A percentile compares a stretch with the other conserved stretches of the same genome.
These are phyloP conservation scores for Strix aluco DNA, from an alignment of 2,113 vertebrate genomes.

Conservation along the genomic window DNA sequence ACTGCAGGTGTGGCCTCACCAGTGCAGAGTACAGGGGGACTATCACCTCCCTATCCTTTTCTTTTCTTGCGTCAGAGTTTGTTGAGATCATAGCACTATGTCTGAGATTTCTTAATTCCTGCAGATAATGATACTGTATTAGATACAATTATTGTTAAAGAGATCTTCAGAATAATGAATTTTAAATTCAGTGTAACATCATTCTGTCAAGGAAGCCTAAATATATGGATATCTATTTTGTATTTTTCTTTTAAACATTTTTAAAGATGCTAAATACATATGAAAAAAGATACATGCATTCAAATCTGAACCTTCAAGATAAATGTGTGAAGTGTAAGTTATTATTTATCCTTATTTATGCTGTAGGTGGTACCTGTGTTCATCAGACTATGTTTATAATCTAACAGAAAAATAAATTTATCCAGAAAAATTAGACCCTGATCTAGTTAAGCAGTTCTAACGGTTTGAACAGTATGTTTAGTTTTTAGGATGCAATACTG, in stretches of 20 bases:
- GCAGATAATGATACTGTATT: not conserved
- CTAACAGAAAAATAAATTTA: not conserved
- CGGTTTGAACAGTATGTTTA: not conserved
- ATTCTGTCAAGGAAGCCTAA: not conserved
- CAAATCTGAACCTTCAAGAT: not conserved
- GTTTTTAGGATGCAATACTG: not conserved
- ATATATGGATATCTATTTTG: not conserved
- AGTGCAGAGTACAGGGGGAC: too few relatives aligned
- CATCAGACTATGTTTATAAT: not conserved
- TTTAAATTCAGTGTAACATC: not conserved
- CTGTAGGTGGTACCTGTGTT: not conserved
- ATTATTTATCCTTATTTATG: not conserved
- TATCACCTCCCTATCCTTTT: not conserved
- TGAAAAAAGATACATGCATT: not conserved
- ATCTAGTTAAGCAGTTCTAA: not conserved
- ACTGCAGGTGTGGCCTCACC: too few relatives aligned
- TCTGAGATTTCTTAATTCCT: not conserved
- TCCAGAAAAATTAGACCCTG: not conserved
- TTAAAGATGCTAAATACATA: not conserved
- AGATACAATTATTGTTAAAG: not conserved
- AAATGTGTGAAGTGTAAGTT: not conserved
- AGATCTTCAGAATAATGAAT: not conserved
- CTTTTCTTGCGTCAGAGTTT: not conserved
- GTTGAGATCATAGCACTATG: not conserved
- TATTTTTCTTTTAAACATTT: not conserved